Conservation (phyloP, 2,888 invertebrate species). For the Chaitophorus viminalis region DNA sequence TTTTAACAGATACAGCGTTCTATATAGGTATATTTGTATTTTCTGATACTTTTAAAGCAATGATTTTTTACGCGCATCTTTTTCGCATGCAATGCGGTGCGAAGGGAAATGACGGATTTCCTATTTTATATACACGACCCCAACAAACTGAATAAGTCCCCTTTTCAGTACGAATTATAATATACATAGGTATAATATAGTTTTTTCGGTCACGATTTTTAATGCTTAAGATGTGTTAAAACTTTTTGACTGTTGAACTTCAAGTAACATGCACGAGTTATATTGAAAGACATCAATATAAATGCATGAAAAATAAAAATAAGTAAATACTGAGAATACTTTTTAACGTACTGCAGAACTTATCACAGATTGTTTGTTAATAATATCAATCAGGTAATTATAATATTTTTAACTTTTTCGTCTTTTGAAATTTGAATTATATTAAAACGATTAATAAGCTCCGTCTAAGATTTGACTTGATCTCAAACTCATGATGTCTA, state of each 20-base stretch:
- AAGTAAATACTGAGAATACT: too few species aligned
- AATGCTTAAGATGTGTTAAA: background rate
- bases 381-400: too few species aligned
- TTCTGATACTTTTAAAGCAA: background rate
- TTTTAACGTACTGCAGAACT: too few species aligned
- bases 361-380: too few species aligned
- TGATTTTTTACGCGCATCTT: background rate
- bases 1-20: too few species aligned
- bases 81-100: background rate
- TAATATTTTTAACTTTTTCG: too few species aligned
- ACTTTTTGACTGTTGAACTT: background rate
- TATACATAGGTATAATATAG: too few species aligned
- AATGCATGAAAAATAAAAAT: background rate
- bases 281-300: background rate
- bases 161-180: background rate
- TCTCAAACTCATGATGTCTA: too few species aligned
- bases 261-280: background rate
- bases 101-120: background rate
- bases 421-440: too few species aligned
- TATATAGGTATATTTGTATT: background rate
- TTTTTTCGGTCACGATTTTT: background rate
- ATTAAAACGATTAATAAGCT: too few species aligned
- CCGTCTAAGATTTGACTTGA: too few species aligned
- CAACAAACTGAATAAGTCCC: background rate
- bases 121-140: background rate